These are phyloP conservation scores for Onychomys torridus DNA, from an alignment of 2,797 vertebrate genomes.

Conservation along the genomic window DNA sequence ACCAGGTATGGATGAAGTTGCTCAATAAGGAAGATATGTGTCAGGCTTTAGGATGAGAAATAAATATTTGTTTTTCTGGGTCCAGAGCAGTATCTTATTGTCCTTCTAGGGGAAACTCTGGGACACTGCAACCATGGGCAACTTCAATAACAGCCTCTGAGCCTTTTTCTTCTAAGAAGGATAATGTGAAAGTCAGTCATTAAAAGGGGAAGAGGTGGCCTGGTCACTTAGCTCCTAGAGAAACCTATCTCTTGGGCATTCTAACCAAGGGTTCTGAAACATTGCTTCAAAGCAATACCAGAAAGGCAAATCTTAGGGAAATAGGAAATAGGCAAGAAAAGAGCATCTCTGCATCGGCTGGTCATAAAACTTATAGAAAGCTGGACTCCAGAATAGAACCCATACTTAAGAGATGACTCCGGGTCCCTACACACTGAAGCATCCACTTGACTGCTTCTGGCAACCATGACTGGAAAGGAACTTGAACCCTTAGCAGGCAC, in stretches of 20 bases:
- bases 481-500: not conserved
- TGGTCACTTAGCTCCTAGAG: constrained; percentile 12
- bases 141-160: constrained; percentile 58
- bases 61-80: not conserved
- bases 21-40: constrained; percentile 14
- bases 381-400: not conserved
- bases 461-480: not conserved
- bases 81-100: constrained; percentile 12
- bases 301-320: constrained; percentile 10
- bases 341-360: not conserved
- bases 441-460: not conserved
- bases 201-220: constrained; percentile 26
- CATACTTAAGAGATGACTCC: not conserved
- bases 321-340: constrained; percentile 14
- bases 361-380: not conserved
- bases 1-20: not conserved
- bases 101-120: constrained; percentile 17
- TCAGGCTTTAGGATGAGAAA: constrained; percentile 19
- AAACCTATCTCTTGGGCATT: constrained; percentile 5
- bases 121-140: not conserved
- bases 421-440: not conserved
- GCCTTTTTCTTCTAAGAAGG: constrained; percentile 70
- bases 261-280: constrained; percentile 34
- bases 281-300: constrained; percentile 6
- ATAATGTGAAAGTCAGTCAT: constrained; percentile 23